Evolutionary conservation across 2,888 invertebrate genomes (phyloP), one percentile per base, ranked within the genome.

Genomic region (Gonocerus acuteangulatus): DNA sequence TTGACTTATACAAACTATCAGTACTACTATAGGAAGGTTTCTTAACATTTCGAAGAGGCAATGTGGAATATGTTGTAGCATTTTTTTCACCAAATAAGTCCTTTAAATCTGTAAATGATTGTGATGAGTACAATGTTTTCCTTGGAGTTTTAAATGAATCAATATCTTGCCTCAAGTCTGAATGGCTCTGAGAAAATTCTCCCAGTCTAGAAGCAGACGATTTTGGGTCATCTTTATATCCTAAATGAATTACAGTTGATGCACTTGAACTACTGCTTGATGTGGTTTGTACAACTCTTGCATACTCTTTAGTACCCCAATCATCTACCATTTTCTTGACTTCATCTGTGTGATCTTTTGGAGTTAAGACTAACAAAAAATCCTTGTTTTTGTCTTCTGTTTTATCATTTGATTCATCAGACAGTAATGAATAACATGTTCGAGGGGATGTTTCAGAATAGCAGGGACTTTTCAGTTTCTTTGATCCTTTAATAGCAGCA

Each of bases 81-180:
- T 82, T 80, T 22, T 78, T 80, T 72, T 90, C 89, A 0, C 90
- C 90, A 70, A 87, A 89, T n/a, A 89, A 75, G 68, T 89, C 90
- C 70, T 86, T 87, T 60, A 90, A 75, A 73, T 88, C 84, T 32
- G 88, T 80, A 70, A 82, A 84, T 1, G 86, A 86, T 68, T 83
- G 83, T 0, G 86, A 84, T n/a, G 67, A 65, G 21, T 65, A 65
- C 16, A 69, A 58, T 6, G 57, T 54, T 9, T 62, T 60, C 27
- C 59, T 63, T 18, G 64, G 66, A 39, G 65, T 63, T 22, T 61
- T 58, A 44, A 62, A 56, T 54, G 47, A 32, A 22, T 65, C 62
- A 27, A 54, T 11, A n/a, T 60, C 60, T 42, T 59, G 60, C 42
- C 62, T 63, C 19, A 48, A 15, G 15, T 42, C 39, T 18, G 48